Conservation (phyloP, 2,113 vertebrate genomes). For the Rhinopomastus cyanomelas region DNA sequence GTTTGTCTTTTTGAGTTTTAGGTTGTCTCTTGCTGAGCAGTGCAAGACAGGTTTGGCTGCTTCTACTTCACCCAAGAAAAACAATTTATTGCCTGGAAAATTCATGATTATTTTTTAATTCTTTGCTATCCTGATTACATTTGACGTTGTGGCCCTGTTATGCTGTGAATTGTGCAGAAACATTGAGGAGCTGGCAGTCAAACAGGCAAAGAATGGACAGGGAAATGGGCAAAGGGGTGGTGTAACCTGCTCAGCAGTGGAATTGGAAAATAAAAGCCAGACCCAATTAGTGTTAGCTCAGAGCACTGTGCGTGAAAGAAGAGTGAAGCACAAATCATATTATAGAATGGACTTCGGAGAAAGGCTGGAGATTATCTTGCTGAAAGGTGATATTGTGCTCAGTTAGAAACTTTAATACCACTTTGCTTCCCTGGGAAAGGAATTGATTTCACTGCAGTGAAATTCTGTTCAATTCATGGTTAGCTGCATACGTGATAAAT, state of each 20-base stretch:
- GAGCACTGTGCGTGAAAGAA: not conserved
- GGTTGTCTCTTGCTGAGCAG: fast-evolving
- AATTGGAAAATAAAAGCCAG: not conserved
- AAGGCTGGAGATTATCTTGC: not conserved
- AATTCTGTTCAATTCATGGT: not conserved
- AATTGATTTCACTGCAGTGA: not conserved
- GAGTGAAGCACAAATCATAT: not conserved
- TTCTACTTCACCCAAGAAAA: not conserved
- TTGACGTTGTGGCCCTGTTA: not conserved
- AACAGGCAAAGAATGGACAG: not conserved
- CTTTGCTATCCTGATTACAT: not conserved
- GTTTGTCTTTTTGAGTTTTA: not conserved
- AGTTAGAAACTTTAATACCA: not conserved
- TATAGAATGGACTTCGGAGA: not conserved
- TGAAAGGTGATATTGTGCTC: not conserved
- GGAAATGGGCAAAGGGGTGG: not conserved
- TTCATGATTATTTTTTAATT: not conserved
- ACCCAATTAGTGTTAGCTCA: not conserved
- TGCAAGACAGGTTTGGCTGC: not conserved
- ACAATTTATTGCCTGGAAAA: not conserved
- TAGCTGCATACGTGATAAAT: not conserved
- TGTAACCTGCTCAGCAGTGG: not conserved
- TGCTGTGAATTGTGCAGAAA: not conserved
- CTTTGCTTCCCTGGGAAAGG: constrained; percentile 12
- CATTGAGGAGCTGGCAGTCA: not conserved